Base-by-base conservation (phyloP, 2,113 vertebrate genomes). In the Haemorhous mexicanus region DNA sequence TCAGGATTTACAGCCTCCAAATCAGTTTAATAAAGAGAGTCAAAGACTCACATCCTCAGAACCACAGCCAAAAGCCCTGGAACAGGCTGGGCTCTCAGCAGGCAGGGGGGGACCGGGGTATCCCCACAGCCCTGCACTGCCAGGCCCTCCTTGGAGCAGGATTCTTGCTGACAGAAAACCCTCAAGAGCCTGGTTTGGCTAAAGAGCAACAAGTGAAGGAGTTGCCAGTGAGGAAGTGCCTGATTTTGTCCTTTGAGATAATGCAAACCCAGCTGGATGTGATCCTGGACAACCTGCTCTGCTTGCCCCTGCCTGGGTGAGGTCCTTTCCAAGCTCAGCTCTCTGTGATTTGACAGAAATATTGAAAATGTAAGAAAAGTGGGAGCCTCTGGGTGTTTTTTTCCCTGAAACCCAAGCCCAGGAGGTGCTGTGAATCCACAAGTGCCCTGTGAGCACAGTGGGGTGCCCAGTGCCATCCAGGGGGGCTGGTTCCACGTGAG, bases 1-100 rank as follows among this genome's bases (percentile, higher is more conserved):
- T 95, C 76, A 3, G 87, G 75, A 83, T 86, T 96, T 88, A 93
- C 92, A 81, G 93, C 59, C 79, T 81, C 72, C 79, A 72, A 81
- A 72, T 44, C 85, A 28, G 47, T 84, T 84, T 49, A 92, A 87
- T 84, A 49, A 89, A 35, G 63, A 41, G 61, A 94, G 82, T 70
- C 20, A 41, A 77, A 92, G 35, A 18, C 49, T 81, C 12, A 4
- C 52, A 43, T 61, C 55, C 63, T 43, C 11, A 46, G 75, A 81
- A 67, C 3, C 58, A 15, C 0, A 0, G 64, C 84, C 90, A 76
- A 55, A 58, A 90, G 27, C 47, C 39, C 75, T 21, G 82, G 68
- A 47, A 61, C 22, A 44, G 50, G 88, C 76, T 3, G 7, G 32
- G n/a, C 62, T 59, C 59, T 76, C 37, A 14, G 67, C 8, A 47